Conservation (phyloP, 2,888 invertebrate genomes). For the Stenolophus ochropezus region DNA sequence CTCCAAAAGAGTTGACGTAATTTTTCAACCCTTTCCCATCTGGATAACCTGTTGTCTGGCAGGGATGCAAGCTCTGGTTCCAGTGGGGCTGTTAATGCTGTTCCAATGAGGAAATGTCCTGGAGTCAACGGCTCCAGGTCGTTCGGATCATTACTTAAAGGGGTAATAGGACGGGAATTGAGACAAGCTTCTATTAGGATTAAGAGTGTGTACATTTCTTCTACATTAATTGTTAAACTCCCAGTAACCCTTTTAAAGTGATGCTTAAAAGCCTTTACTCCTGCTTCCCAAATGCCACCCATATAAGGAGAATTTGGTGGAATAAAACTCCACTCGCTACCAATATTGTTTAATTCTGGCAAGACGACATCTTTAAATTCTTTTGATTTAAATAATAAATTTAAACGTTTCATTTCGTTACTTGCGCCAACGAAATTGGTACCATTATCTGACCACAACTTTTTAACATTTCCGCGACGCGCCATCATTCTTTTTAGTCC, state of each 20-base stretch:
- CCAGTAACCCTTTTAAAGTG: slow-evolving; percentile 36
- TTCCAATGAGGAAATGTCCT: too few species aligned
- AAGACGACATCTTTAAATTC: slow-evolving; percentile 21
- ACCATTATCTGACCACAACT: slow-evolving; percentile 63
- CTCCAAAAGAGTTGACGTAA: too few species aligned
- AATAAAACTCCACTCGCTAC: slow-evolving; percentile 20
- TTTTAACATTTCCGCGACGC: slow-evolving; percentile 61
- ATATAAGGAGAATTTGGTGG: slow-evolving; percentile 57
- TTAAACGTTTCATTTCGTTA: slow-evolving; percentile 1
- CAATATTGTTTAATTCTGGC: slow-evolving; percentile 16
- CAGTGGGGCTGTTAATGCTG: slow-evolving; percentile 49
- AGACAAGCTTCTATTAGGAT: slow-evolving; percentile 63
- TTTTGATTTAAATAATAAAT: slow-evolving; percentile 22
- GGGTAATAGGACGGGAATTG: slow-evolving; percentile 62
- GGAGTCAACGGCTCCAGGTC: slow-evolving; percentile 63
- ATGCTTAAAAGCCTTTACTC: slow-evolving; percentile 3
- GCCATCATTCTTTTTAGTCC: slow-evolving; percentile 59
- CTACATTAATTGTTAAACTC: too few species aligned
- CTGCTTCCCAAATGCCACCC: slow-evolving; percentile 41
- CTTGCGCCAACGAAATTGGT: slow-evolving; percentile 62
- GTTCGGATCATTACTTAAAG: slow-evolving; percentile 60
- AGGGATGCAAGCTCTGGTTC: too few species aligned
- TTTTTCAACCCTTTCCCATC: too few species aligned
- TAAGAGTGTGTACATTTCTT: too few species aligned
- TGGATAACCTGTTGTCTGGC: too few species aligned